Conservation (phyloP, 2,888 invertebrate species). For the Leucoma salicis region DNA sequence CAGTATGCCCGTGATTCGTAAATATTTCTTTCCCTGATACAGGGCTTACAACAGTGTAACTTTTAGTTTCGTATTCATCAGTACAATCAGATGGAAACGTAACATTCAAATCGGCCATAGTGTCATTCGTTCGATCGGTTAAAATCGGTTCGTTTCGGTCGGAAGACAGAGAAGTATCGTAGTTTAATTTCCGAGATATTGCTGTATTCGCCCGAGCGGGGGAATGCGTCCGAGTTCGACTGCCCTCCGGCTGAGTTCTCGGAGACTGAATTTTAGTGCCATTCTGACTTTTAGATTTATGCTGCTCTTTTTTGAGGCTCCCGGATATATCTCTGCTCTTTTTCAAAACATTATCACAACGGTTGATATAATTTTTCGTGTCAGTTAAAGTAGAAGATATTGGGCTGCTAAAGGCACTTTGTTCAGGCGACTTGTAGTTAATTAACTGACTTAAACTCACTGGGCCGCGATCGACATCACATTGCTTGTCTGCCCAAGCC, state of each 20-base stretch:
- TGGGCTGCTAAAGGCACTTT: slow-evolving; percentile 38
- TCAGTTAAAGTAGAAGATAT: slow-evolving; percentile 54
- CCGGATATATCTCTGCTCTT: slow-evolving; percentile 62
- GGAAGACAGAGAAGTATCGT: slow-evolving; percentile 59
- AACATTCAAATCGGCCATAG: slow-evolving; percentile 72
- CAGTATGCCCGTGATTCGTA: slow-evolving; percentile 28
- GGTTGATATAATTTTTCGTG: slow-evolving; percentile 58
- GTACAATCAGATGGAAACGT: slow-evolving; percentile 70
- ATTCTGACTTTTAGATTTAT: slow-evolving; percentile 26
- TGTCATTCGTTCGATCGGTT: slow-evolving; percentile 76
- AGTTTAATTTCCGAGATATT: slow-evolving; percentile 54
- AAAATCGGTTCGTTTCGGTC: slow-evolving; percentile 61
- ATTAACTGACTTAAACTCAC: slow-evolving; percentile 73
- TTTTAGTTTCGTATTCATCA: slow-evolving; percentile 38
- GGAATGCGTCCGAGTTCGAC: slow-evolving; percentile 50
- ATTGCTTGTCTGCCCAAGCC: slow-evolving; percentile 60
- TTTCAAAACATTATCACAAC: slow-evolving; percentile 60
- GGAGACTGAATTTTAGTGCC: slow-evolving; percentile 31
- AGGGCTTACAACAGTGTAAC: slow-evolving; percentile 13
- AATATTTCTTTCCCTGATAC: slow-evolving; percentile 30
- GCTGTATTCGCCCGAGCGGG: slow-evolving; percentile 40
- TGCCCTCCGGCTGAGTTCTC: slow-evolving; percentile 38
- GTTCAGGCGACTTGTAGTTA: slow-evolving; percentile 48
- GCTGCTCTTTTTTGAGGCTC: slow-evolving; percentile 51
- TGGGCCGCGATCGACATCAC: slow-evolving; percentile 52